phyloP scores from a whole-genome alignment of 2,113 vertebrate genomes.

The Cinclus cinclus region DNA sequence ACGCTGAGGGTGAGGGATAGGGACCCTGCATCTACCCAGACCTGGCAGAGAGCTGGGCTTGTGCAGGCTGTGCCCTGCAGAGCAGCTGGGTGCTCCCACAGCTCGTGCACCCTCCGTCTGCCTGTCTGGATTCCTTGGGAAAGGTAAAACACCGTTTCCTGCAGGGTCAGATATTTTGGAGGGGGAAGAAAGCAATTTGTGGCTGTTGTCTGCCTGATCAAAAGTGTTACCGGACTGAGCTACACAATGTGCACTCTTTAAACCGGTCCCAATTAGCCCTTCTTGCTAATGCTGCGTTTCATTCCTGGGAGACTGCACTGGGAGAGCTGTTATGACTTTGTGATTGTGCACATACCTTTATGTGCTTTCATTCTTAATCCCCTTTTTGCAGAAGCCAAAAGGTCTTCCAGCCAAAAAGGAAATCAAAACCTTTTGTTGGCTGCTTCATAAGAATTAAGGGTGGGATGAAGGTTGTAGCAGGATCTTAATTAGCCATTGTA shows the following conservation, averaged over 20 bases:
- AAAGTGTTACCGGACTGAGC: constrained; percentile 65
- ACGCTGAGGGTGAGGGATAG: no score
- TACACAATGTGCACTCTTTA: constrained; percentile 66
- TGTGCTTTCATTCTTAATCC: constrained; percentile 74
- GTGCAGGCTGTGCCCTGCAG: background rate
- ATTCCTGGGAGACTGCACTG: constrained; percentile 71
- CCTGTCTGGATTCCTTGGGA: constrained; percentile 27
- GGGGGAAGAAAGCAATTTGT: constrained; percentile 66
- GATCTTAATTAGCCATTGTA: constrained; percentile 77
- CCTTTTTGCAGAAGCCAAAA: constrained; percentile 75
- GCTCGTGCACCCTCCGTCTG: background rate
- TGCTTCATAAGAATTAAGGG: constrained; percentile 71
- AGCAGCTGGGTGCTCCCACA: background rate
- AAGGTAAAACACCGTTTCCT: constrained; percentile 50
- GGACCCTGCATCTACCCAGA: background rate
- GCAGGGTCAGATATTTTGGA: constrained; percentile 56
- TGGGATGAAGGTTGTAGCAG: constrained; percentile 73
- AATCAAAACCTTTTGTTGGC: constrained; percentile 77
- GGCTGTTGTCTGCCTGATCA: constrained; percentile 72
- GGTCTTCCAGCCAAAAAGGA: constrained; percentile 75
- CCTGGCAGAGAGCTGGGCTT: background rate
- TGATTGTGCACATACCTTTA: constrained; percentile 76
- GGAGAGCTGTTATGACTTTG: constrained; percentile 69
- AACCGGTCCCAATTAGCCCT: constrained; percentile 67
- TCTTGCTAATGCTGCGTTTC: constrained; percentile 64